Base-by-base conservation (phyloP, 2,797 vertebrate genomes). In the Siniperca scherzeri region DNA sequence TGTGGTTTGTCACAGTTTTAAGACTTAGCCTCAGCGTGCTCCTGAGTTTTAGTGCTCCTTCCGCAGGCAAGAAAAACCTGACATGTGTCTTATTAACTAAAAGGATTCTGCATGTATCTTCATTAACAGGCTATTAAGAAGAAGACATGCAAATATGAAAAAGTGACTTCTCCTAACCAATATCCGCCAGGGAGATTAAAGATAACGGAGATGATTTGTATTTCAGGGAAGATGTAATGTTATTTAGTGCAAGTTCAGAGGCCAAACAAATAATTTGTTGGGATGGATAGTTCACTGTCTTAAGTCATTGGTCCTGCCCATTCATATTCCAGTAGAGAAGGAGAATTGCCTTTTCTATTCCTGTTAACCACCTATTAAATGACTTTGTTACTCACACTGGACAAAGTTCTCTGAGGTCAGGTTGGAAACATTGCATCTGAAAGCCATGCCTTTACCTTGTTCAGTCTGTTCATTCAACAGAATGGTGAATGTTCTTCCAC, bases 21-120 rank as follows among this genome's bases (percentile, higher is more conserved):
- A 88, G 89, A 91, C 86, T 84, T 80, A 81, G 78, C 78, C 77
- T 77, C 87, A 33, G 80, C 87, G 82, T 57, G 65, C 84, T 87
- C 62, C 86, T 60, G 76, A 87, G 85, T 92, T 93, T 92, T 87
- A 92, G 89, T 88, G 90, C 85, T 91, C 87, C 87, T 89, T 92
- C 93, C 84, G 73, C 85, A 82, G 91, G 89, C 91, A 82, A 89
- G 76, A 77, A 90, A 90, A 89, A 80, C 81, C 88, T 94, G 94
- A 95, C 92, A 90, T 84, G 91, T 90, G 93, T 94, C 93, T 94
- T 95, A 94, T 95, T 96, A 94, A 92, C 85, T 85, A 81, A 90
- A 92, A 87, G 74, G 88, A 93, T 92, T 93, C 85, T 88, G 80
- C 89, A 94, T 93, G 92, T 85, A 87, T 95, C 93, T 95, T 96